A percentile compares a stretch with the other conserved stretches of the same genome.
Evolutionary conservation across 2,888 invertebrate genomes (phyloP).

Genomic region (Acronicta aceris): DNA sequence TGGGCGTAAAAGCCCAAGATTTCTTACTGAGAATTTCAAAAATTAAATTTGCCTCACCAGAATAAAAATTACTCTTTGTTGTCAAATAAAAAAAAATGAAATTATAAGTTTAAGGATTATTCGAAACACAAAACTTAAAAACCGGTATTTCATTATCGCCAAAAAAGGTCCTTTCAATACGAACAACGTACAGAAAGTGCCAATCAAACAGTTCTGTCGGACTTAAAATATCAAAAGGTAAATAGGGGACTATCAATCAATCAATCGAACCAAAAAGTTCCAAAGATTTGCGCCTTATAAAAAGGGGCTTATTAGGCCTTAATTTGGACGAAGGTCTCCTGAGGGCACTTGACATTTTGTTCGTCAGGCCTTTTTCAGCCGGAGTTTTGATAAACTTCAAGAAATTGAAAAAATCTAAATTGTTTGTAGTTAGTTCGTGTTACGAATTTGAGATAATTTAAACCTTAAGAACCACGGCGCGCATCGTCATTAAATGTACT

Average conservation of each 20-base stretch:
- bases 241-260: slow-evolving; percentile 31
- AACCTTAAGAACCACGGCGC: no score
- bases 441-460: no score
- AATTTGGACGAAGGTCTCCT: slow-evolving; percentile 29
- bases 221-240: slow-evolving; percentile 37
- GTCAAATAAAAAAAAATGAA: no score
- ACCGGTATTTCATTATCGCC: background rate
- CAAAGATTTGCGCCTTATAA: slow-evolving; percentile 37
- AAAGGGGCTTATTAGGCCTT: slow-evolving; percentile 32
- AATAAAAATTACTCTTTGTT: no score
- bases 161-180: slow-evolving; percentile 1
- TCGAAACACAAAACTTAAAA: background rate
- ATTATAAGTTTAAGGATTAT: background rate
- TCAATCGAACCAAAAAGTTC: slow-evolving; percentile 26
- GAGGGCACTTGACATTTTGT: slow-evolving; percentile 26
- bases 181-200: slow-evolving; percentile 13
- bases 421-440: no score
- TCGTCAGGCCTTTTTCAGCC: slow-evolving; percentile 16
- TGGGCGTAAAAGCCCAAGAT: no score
- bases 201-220: slow-evolving; percentile 25
- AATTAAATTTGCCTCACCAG: no score
- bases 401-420: background rate
- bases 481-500: no score
- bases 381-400: slow-evolving; percentile 24
- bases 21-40: no score